A percentile compares a stretch with the other conserved stretches of the same genome.
Evolutionary conservation across 2,797 vertebrate genomes (phyloP).

Genomic region (Dicrostonyx torquatus): DNA sequence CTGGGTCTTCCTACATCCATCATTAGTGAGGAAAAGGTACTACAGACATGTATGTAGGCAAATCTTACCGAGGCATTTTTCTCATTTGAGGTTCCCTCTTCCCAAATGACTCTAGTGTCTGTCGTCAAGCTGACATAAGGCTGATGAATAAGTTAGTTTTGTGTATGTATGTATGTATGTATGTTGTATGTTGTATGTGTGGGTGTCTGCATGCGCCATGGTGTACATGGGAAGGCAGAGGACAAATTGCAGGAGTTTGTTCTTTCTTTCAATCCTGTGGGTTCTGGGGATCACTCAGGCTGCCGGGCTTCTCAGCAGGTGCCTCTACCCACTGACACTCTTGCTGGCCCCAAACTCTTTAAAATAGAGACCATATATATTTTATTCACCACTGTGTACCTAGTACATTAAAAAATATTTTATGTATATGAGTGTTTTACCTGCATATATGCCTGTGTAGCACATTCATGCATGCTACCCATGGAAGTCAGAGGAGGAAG

Average conservation of each 20-base stretch:
- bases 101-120: neutral
- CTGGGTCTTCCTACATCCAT: neutral
- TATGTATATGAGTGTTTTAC: neutral
- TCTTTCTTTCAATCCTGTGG: neutral
- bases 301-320: neutral
- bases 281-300: neutral
- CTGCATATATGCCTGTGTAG: neutral
- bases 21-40: neutral
- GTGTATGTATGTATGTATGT: neutral
- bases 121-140: neutral
- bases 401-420: neutral
- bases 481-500: neutral
- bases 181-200: neutral
- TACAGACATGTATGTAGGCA: neutral
- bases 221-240: no score
- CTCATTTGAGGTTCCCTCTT: neutral
- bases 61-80: neutral
- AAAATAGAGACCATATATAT: neutral
- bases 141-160: neutral
- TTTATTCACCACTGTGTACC: neutral
- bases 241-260: neutral
- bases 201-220: neutral
- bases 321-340: neutral
- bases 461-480: neutral
- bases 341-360: neutral